Base-by-base conservation (phyloP, 1,140 invertebrate genomes). In the Drosophila triauraria region DNA sequence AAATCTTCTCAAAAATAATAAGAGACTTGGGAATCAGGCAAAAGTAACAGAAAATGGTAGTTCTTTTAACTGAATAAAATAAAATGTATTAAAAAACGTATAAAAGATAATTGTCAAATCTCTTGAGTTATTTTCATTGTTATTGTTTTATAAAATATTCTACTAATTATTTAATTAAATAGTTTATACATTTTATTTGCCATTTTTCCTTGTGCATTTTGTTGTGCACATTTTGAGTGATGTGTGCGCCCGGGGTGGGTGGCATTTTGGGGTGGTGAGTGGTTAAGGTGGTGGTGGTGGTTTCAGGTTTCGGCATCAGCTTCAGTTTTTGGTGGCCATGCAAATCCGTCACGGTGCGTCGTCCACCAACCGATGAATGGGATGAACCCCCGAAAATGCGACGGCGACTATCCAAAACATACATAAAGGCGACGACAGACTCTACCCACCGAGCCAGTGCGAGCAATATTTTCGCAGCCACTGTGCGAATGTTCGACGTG, bases 151-250 rank as follows among this genome's bases (percentile, higher is more conserved):
- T 12, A 35, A 30, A 43, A 43, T 43, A n/a, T 8, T 8, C 35
- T 50, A 7, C 5, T 30, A 10, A 2, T 27, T 35, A 35, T 35
- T 15, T 2, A 1, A 13, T 10, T 15, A 15, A 25, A 7, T 54
- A 54, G 17, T 51, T 42, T 12, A 1, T 2, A 23, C 0, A 6
- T 47, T 30, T 10, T 0, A 7, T 20, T 64, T n/a, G 15, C 2
- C 8, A 17, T 63, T 63, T 69, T 51, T 60, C 30, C 13, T 44
- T 56, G 82, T 80, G 38, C 51, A 75, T 15, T 50, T 76, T 65
- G 69, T 67, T 80, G 60, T 84, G 80, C 85, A 83, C 87, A 87
- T 87, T 87, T 87, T 87, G 84, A 88, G 82, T 87, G 84, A 87
- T 88, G 84, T 80, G 82, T 78, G 72, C 44, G 47, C 12, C 13